Conservation (phyloP, 1,140 invertebrate species). For the Nephila pilipes region DNA sequence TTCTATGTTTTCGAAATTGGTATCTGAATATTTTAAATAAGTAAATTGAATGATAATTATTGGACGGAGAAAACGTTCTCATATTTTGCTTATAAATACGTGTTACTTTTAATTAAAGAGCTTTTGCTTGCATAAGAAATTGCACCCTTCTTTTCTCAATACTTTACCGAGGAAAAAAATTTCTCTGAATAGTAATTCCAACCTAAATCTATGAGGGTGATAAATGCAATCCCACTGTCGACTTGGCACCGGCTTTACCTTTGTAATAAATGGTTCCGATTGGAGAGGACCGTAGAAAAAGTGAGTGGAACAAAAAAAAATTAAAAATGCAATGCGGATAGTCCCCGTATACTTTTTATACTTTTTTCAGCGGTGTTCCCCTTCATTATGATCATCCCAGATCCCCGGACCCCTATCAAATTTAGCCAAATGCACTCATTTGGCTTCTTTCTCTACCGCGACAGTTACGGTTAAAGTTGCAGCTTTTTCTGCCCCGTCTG, state of each 20-base stretch:
- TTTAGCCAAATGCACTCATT: constrained; percentile 63
- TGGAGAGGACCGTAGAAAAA: not conserved
- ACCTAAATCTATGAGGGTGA: constrained; percentile 20
- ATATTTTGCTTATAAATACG: not conserved
- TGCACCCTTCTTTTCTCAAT: not conserved
- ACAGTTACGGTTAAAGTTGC: constrained; percentile 40
- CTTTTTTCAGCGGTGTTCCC: constrained; percentile 27
- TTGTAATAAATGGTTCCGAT: constrained; percentile 51
- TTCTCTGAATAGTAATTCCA: constrained; percentile 1
- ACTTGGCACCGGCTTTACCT: constrained; percentile 51
- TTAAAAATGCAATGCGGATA: constrained; percentile 13
- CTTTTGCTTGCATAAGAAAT: not conserved
- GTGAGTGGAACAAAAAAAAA: not conserved
- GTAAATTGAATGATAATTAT: too few relatives aligned
- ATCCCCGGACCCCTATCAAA: constrained; percentile 43
- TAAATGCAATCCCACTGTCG: constrained; percentile 41
- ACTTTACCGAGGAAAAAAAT: not conserved
- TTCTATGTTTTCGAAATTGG: too few relatives aligned
- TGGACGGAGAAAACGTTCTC: too few relatives aligned
- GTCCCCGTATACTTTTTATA: constrained; percentile 27
- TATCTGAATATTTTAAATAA: too few relatives aligned
- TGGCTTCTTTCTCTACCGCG: constrained; percentile 48
- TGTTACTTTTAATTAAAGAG: not conserved
- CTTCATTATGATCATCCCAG: constrained; percentile 49
- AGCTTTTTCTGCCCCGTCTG: constrained; percentile 49